Conservation (phyloP, 2,113 vertebrate species). For the Loxodonta africana region DNA sequence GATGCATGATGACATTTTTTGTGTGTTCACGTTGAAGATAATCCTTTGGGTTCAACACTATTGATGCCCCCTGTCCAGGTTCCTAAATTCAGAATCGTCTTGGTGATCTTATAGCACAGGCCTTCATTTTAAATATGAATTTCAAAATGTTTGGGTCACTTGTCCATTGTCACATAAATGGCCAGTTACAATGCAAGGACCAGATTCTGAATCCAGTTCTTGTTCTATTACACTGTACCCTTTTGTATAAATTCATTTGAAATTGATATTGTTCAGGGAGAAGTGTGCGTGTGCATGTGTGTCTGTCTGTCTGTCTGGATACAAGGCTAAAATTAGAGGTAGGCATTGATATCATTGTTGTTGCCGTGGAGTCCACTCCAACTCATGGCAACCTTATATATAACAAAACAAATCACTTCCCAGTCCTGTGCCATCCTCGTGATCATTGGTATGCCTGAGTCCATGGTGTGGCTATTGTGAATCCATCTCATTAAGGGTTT, state of each 20-base stretch:
- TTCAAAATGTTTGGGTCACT: not conserved
- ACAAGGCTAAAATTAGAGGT: not conserved
- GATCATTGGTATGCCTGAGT: not conserved
- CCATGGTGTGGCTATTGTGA: not conserved
- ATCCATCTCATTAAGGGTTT: not conserved
- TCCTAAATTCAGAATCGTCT: not conserved
- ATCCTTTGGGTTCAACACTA: not conserved
- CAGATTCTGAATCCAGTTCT: not conserved
- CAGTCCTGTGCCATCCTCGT: not conserved
- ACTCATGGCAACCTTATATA: not conserved
- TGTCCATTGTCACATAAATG: not conserved
- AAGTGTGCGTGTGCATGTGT: not conserved
- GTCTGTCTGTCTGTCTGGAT: not conserved
- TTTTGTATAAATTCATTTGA: not conserved
- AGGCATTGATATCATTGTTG: not conserved
- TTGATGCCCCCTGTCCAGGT: not conserved
- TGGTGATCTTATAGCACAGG: not conserved
- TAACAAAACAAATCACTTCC: not conserved
- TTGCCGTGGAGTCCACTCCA: no score
- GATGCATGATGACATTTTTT: not conserved
- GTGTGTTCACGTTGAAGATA: not conserved
- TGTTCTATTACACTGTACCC: not conserved
- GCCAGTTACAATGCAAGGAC: not conserved
- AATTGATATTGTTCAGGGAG: not conserved
- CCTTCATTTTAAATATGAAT: not conserved